Evolutionary conservation across 2,797 vertebrate species (phyloP).

Genomic region (Schizopygopsis malacanthus): DNA sequence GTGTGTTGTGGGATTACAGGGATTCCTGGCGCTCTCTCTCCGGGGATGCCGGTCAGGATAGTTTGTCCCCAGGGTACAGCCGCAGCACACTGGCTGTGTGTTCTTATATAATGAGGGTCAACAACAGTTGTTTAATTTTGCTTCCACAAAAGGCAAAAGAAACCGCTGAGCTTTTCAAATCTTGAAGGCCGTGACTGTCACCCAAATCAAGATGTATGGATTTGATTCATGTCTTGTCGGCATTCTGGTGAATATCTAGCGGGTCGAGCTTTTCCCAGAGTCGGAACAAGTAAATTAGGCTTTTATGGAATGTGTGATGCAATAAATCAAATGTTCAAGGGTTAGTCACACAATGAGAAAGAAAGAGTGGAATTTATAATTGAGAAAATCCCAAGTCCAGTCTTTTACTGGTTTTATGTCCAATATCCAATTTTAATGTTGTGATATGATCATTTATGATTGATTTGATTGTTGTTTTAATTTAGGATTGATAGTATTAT

Average conservation of each 20-base stretch:
- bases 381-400: not conserved
- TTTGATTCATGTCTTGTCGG: constrained; percentile 49
- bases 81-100: constrained; percentile 62
- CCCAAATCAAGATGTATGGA: constrained; percentile 71
- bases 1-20: constrained; percentile 48
- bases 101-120: constrained; percentile 78
- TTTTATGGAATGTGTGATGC: constrained; percentile 40
- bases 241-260: constrained; percentile 72
- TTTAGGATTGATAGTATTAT: not conserved
- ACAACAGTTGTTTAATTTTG: constrained; percentile 71
- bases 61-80: constrained; percentile 54
- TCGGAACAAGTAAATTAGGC: constrained; percentile 49
- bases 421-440: not conserved
- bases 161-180: constrained; percentile 52
- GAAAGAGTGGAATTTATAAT: not conserved
- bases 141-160: constrained; percentile 53
- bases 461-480: not conserved
- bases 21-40: constrained; percentile 56
- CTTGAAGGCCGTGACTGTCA: constrained; percentile 77
- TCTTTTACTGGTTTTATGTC: not conserved
- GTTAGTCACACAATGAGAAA: constrained; percentile 31
- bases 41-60: constrained; percentile 40
- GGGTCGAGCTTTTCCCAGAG: constrained; percentile 76
- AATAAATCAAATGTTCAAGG: constrained; percentile 30
- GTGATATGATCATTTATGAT: not conserved